Conservation (phyloP, 30 jellyfish, hydroid and myxozoan genomes). For the Sanderia malayensis region DNA sequence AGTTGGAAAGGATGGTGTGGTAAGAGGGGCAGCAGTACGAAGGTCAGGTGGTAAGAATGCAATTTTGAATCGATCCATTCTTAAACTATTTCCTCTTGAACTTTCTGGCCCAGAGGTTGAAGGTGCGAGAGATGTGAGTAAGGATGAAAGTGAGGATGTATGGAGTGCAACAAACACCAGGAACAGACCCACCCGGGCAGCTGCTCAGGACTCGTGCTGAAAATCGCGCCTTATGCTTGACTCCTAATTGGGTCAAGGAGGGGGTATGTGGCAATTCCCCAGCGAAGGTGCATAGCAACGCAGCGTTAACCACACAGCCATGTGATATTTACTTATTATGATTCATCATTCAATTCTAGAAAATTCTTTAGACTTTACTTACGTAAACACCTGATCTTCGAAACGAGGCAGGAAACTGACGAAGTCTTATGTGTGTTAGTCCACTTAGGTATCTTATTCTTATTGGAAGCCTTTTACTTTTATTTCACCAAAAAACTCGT, state of each 20-base stretch:
- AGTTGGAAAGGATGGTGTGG: conserved; percentile 29
- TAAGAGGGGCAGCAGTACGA: conserved; percentile 44
- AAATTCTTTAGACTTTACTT: not conserved
- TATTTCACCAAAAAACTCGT: not conserved
- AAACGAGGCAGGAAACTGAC: not conserved
- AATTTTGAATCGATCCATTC: not conserved
- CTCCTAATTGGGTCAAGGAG: conserved; percentile 6
- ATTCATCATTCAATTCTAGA: not conserved
- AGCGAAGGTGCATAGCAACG: not conserved
- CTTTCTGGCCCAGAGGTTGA: not conserved
- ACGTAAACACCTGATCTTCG: not conserved
- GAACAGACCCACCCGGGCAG: not conserved
- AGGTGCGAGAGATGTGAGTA: not conserved
- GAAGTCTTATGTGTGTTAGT: not conserved
- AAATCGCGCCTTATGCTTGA: conserved; percentile 16
- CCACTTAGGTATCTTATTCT: too few relatives aligned
- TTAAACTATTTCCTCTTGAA: conserved; percentile 1
- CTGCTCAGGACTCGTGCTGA: conserved; percentile 3
- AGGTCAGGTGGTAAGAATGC: conserved; percentile 11
- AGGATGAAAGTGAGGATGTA: not conserved
- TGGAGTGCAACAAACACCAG: not conserved
- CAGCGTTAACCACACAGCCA: not conserved
- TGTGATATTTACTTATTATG: not conserved
- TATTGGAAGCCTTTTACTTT: not conserved
- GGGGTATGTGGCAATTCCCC: conserved; percentile 14